These are phyloP conservation scores for Graphium colonna DNA, from an alignment of 2,888 invertebrate genomes.

Conservation along the genomic window DNA sequence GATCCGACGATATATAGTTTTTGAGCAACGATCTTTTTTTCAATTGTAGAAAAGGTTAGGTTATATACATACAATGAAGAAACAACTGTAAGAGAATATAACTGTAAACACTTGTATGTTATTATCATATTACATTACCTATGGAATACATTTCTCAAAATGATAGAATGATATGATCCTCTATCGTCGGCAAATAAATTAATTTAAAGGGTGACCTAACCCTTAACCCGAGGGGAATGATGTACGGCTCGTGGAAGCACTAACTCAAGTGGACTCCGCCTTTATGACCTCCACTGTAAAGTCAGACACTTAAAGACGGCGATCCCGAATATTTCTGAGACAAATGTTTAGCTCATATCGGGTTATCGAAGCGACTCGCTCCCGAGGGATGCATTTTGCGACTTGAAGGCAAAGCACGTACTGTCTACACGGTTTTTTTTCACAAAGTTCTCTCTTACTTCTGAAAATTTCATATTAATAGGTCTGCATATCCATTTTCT, in stretches of 20 bases:
- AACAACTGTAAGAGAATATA: no score
- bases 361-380: neutral
- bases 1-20: no score
- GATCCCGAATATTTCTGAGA: neutral
- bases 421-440: neutral
- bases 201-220: slow-evolving; percentile 29
- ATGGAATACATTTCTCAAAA: no score
- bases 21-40: no score
- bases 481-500: neutral
- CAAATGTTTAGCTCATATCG: slow-evolving; percentile 1
- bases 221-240: slow-evolving; percentile 38
- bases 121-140: neutral
- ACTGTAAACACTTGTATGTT: no score
- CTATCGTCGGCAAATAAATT: no score
- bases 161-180: slow-evolving; percentile 13
- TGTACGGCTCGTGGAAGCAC: slow-evolving; percentile 38
- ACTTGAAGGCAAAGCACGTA: neutral
- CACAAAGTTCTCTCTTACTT: neutral
- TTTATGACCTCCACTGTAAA: slow-evolving; percentile 26
- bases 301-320: neutral
- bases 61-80: no score
- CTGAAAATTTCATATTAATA: neutral
- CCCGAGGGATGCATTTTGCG: neutral
- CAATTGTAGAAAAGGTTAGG: no score
- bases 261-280: slow-evolving; percentile 41